phyloP scores from a whole-genome alignment of 92 coral and sea anemone species.

The Porites evermanni region DNA sequence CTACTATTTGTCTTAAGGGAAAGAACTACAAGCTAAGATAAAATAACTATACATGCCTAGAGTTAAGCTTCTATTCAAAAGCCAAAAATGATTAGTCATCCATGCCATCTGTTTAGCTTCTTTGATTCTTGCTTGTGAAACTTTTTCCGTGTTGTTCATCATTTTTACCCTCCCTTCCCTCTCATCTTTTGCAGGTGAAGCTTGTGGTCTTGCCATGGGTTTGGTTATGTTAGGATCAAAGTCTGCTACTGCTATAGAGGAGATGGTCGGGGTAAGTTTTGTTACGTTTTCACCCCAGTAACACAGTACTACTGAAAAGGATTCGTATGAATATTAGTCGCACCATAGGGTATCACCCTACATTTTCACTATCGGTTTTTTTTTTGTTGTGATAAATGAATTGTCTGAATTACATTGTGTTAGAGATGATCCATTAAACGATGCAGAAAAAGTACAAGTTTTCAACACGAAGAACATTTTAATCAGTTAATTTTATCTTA shows the following conservation, averaged over 20 bases:
- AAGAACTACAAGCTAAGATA: too few species aligned
- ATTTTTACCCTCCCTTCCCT: too few species aligned
- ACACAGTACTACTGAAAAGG: background rate
- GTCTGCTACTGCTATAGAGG: slow-evolving; percentile 92
- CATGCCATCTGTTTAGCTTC: too few species aligned
- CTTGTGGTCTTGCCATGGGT: slow-evolving; percentile 97
- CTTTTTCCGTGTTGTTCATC: background rate
- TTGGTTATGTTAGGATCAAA: slow-evolving; percentile 96
- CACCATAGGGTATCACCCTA: background rate
- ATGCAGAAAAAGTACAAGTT: too few species aligned
- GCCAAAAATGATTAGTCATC: too few species aligned
- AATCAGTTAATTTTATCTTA: too few species aligned
- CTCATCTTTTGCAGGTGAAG: slow-evolving; percentile 76
- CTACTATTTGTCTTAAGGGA: too few species aligned
- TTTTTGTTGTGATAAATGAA: background rate
- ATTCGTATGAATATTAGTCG: background rate
- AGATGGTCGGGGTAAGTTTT: slow-evolving; percentile 96
- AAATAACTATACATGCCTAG: too few species aligned
- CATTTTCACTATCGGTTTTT: background rate
- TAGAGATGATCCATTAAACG: too few species aligned
- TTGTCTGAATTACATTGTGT: too few species aligned
- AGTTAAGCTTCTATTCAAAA: too few species aligned
- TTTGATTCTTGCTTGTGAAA: background rate
- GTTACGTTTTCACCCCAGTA: background rate
- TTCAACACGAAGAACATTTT: too few species aligned